A percentile compares a stretch with the other conserved stretches of the same genome.
phyloP scores from a whole-genome alignment of 2,113 vertebrate species.

The Equus przewalskii region DNA sequence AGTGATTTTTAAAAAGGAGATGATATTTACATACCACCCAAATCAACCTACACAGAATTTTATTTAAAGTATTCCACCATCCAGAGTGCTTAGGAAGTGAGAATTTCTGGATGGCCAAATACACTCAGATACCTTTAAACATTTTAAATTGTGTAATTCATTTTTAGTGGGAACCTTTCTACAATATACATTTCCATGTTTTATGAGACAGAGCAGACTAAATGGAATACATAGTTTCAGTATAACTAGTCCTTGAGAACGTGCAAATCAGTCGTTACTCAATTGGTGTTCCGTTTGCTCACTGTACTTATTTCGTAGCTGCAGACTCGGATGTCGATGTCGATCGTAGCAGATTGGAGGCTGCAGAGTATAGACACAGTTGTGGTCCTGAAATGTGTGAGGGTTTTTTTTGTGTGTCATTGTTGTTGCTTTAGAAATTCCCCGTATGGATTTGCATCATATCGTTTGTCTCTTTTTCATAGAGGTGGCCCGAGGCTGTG shows the following conservation, averaged over 20 bases:
- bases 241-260: background rate
- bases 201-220: background rate
- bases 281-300: background rate
- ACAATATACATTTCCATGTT: background rate
- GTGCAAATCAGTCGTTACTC: background rate
- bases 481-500: background rate
- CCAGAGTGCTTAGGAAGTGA: background rate
- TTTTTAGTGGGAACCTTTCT: slow-evolving; percentile 27
- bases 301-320: background rate
- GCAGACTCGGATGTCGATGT: background rate
- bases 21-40: background rate
- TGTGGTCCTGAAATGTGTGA: background rate
- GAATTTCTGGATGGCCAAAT: background rate
- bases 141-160: background rate
- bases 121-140: background rate
- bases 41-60: background rate
- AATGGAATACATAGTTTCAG: background rate
- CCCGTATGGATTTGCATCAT: background rate
- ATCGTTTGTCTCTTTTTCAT: background rate
- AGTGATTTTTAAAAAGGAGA: background rate
- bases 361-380: background rate
- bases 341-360: background rate
- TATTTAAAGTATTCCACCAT: background rate
- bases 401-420: background rate
- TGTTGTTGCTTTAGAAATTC: background rate